These are phyloP conservation scores for Choloepus didactylus DNA, from an alignment of 2,797 vertebrate species.

Conservation along the genomic window DNA sequence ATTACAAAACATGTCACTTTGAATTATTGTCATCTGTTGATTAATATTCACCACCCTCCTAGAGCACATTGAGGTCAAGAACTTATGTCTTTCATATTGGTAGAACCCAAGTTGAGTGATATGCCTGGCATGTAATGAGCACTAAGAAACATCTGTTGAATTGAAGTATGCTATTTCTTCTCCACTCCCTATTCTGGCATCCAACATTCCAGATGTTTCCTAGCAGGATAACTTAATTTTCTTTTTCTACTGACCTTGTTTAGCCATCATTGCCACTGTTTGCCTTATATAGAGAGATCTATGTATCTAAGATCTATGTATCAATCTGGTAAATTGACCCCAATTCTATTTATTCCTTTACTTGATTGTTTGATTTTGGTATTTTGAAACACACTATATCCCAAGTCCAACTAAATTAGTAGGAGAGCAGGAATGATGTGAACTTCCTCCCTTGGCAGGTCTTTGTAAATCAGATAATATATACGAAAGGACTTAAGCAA, in stretches of 20 bases:
- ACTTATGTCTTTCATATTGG: background rate
- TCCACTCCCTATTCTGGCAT: background rate
- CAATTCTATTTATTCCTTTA: conserved; percentile 43
- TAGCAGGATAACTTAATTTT: background rate
- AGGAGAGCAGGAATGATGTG: background rate
- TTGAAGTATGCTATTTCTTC: background rate
- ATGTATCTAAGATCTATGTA: background rate
- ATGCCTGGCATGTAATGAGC: background rate
- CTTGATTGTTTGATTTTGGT: conserved; percentile 4
- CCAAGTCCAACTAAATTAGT: background rate
- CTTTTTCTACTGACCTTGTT: background rate
- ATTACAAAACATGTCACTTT: background rate
- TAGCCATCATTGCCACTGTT: background rate
- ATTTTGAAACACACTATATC: background rate
- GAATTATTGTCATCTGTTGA: background rate
- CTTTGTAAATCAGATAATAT: background rate
- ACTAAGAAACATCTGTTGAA: background rate
- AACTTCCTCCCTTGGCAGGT: background rate
- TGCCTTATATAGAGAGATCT: background rate
- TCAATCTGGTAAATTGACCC: background rate
- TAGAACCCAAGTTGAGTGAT: background rate
- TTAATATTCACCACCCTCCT: background rate
- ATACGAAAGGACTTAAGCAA: background rate
- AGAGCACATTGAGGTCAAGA: background rate
- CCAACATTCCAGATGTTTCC: background rate